Conservation (phyloP, 2,888 invertebrate genomes). For the Drosophila histrio region DNA sequence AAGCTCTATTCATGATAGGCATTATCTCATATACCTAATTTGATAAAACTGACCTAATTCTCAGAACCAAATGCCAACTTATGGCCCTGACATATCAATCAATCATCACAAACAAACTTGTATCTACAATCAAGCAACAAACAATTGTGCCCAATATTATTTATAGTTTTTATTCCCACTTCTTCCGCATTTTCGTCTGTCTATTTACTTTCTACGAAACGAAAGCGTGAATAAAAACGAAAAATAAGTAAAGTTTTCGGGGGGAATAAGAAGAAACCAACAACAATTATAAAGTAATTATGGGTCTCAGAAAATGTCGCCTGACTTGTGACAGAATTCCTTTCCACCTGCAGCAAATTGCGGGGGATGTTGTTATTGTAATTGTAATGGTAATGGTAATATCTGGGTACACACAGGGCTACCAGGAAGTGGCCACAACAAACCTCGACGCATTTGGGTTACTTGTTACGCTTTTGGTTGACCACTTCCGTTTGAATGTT, state of each 20-base stretch:
- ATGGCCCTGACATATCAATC: conserved; percentile 73
- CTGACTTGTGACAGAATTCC: conserved; percentile 13
- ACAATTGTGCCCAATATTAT: conserved; percentile 19
- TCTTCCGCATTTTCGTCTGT: background rate
- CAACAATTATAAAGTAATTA: conserved; percentile 65
- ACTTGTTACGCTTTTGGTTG: conserved; percentile 41
- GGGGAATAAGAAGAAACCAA: conserved; percentile 8
- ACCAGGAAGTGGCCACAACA: conserved; percentile 42
- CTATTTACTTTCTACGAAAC: conserved; percentile 33
- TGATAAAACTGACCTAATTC: conserved; percentile 57
- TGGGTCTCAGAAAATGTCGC: conserved; percentile 38
- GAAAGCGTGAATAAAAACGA: conserved; percentile 49
- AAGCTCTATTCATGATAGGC: background rate
- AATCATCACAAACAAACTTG: conserved; percentile 37
- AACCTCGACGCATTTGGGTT: conserved; percentile 44
- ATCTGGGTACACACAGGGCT: background rate
- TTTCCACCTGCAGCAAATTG: background rate
- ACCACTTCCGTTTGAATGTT: conserved; percentile 31
- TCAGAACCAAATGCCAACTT: conserved; percentile 6
- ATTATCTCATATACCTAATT: background rate
- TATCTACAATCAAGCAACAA: conserved; percentile 15
- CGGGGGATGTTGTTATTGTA: background rate
- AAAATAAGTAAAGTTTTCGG: conserved; percentile 28
- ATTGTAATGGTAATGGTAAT: background rate
- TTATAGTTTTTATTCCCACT: conserved; percentile 47